These are phyloP conservation scores for Odobenus rosmarus DNA, from an alignment of 2,113 vertebrate genomes.

Conservation along the genomic window DNA sequence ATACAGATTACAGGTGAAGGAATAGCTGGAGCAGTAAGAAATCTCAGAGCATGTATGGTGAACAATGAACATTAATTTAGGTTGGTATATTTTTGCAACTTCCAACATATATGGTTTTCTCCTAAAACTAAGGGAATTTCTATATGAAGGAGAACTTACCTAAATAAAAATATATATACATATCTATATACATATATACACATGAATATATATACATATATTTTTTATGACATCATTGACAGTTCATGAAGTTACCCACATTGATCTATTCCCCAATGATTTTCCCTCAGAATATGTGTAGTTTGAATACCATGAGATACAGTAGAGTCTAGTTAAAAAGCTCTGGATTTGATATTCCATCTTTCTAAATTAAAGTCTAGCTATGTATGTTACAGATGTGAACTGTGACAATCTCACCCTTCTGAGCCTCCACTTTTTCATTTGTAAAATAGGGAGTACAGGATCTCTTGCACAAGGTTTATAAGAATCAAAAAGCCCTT, in stretches of 20 bases:
- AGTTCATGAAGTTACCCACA: background rate
- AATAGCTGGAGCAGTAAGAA: background rate
- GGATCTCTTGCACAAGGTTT: background rate
- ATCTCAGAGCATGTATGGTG: background rate
- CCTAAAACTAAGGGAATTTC: background rate
- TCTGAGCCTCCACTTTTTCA: background rate
- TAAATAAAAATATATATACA: background rate
- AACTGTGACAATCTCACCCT: background rate
- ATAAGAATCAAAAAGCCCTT: background rate
- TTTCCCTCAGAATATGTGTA: background rate
- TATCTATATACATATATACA: background rate
- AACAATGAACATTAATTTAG: background rate
- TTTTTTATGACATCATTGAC: background rate
- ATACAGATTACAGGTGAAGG: background rate
- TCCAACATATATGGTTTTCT: background rate
- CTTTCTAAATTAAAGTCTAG: conserved; percentile 23
- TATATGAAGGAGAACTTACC: background rate
- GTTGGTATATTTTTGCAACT: background rate
- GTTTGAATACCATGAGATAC: background rate
- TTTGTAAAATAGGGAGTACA: background rate
- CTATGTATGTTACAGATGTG: background rate
- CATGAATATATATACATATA: background rate
- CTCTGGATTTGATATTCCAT: background rate
- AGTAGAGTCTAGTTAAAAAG: background rate
- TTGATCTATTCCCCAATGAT: background rate